Base-by-base conservation (phyloP, 92 coral and sea anemone genomes). In the Micromussa lordhowensis region DNA sequence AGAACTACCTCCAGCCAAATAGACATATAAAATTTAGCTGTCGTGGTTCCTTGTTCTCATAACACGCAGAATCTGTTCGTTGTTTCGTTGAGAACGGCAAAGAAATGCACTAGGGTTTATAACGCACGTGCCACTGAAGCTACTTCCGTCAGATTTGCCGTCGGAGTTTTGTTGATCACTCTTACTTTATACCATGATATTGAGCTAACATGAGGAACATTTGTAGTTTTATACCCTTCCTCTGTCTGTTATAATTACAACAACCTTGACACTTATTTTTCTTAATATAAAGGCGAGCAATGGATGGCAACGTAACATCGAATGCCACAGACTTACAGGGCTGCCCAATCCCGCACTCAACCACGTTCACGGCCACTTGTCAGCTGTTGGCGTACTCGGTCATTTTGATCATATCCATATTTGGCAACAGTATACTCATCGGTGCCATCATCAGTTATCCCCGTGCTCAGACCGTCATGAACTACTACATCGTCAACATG, bases 341-440 rank as follows among this genome's bases (percentile, higher is more conserved):
- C 3, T 84, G 88, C 71, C 58, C 57, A 18, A 24, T 57, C 7
- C 36, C 88, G n/a, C 35, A 74, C 28, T 36, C 72, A 72, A 55
- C 80, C 12, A 14, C 38, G 15, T 21, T 84, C 28, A 16, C 17
- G 24, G 70, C 80, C 80, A 4, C 57, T 34, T 84, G 70, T 49
- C 72, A 84, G 24, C 17, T 84, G 71, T 15, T 74, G 8, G 82
- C 94, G 4, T 95, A 93, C 91, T 51, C 82, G 26, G 61, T 59
- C 19, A 91, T 95, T 30, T 81, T 93, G 8, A 40, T 91, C 36
- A 64, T 91, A 9, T 89, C 98, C 51, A 57, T 87, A 13, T 58
- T 91, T 80, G 98, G 98, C 3, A 95, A 95, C 68, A 77, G 84
- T n/a, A 86, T 94, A 72, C 92, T 95, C 17, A 93, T 91, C 77